A percentile compares a stretch with the other conserved stretches of the same genome.
Conservation (phyloP, 2,888 invertebrate species). For the Alviniconcha strummeri region DNA sequence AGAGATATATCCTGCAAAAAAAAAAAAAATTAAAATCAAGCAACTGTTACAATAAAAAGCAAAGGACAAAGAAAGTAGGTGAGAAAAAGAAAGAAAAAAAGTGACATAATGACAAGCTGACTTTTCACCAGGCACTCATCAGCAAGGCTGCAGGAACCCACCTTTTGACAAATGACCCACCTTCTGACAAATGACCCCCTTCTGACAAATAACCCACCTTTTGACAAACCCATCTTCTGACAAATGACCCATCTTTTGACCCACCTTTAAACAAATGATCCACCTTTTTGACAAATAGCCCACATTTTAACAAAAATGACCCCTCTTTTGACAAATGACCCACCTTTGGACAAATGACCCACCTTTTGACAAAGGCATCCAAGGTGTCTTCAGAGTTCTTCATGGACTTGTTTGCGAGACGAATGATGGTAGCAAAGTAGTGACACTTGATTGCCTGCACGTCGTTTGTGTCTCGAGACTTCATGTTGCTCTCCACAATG, state of each 20-base stretch:
- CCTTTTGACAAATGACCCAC: background rate
- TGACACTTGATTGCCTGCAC: slow-evolving; percentile 70
- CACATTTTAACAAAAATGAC: background rate
- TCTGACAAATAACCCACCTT: background rate
- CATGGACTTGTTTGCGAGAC: slow-evolving; percentile 47
- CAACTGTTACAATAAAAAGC: too few relatives aligned
- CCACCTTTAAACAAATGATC: background rate
- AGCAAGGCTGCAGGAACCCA: background rate
- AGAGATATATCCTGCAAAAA: too few relatives aligned
- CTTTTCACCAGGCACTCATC: too few relatives aligned
- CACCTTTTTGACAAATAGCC: background rate
- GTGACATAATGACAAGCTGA: too few relatives aligned
- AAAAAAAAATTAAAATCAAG: too few relatives aligned
- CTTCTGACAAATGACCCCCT: background rate
- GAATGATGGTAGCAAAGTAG: slow-evolving; percentile 62
- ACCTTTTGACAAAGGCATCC: slow-evolving; percentile 37
- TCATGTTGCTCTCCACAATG: slow-evolving; percentile 91
- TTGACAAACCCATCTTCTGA: background rate
- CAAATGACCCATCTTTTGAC: background rate
- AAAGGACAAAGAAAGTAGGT: too few relatives aligned
- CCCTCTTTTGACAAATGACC: background rate
- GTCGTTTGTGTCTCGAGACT: slow-evolving; percentile 83
- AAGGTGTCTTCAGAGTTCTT: slow-evolving; percentile 36
- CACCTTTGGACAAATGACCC: background rate
- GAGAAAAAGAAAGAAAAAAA: too few relatives aligned